Base-by-base conservation (phyloP, 2,113 vertebrate species). In the Eulemur rufifrons region DNA sequence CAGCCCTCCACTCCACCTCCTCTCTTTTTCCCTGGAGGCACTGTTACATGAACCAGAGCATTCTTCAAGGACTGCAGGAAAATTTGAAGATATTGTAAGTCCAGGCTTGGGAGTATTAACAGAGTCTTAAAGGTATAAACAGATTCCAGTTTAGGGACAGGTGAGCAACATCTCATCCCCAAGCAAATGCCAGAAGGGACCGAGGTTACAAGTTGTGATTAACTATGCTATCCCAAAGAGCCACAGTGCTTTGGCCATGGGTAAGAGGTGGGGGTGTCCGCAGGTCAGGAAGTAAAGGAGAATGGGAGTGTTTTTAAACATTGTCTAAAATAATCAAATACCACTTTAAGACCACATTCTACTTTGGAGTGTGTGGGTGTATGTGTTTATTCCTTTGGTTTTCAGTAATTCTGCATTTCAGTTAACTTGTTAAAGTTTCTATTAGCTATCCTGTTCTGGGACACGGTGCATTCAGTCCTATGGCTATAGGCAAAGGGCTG, bases 111-210 rank as follows among this genome's bases (percentile, higher is more conserved):
- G 25, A 86, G 56, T 63, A 77, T 63, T 17, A 45, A 92, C 91
- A 69, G 83, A 85, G 23, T 47, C 59, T 69, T 89, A 84, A 59
- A 94, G 61, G 85, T 86, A 29, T 42, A 93, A 89, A 80, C 20
- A 54, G 61, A 59, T 86, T 82, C 54, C 45, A 27, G 5, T 12
- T 64, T 81, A 61, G 52, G 61, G n/a, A 88, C 5, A 54, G 14
- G 29, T 15, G 8, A 68, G 56, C 39, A 64, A 52, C 13, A 56
- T 64, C 25, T 37, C 34, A 20, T 27, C 42, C 78, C 47, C n/a
- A 42, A 86, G 85, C 39, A 63, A 78, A 20, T 42, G 64, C 73
- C 52, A 25, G 29, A 42, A 45, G 50, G 5, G 21, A 32, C 52
- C 45, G 39, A 3, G n/a, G 17, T 39, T 12, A 34, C 64, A 42